These are phyloP conservation scores for Anneissia japonica DNA, from an alignment of 35 echinoderm and acorn worm species.

Conservation along the genomic window DNA sequence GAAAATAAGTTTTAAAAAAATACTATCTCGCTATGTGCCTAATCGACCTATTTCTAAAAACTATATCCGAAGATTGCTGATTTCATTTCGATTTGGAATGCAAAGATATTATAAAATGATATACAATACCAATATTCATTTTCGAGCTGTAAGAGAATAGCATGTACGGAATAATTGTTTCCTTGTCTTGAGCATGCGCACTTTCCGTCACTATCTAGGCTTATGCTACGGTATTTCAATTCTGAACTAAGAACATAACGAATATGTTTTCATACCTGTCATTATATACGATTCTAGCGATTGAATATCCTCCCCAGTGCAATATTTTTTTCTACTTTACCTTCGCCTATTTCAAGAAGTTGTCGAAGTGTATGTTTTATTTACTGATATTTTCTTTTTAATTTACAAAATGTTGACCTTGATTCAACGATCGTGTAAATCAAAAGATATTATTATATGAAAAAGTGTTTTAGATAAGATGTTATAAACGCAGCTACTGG, in stretches of 20 bases:
- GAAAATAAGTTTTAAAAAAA: neutral
- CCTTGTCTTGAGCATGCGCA: neutral
- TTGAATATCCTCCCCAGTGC: neutral
- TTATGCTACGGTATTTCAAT: neutral
- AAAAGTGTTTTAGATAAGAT: no score
- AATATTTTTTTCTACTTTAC: neutral
- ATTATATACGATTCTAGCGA: neutral
- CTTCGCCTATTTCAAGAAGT: neutral
- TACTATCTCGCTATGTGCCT: neutral
- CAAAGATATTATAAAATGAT: slow-evolving; percentile 2
- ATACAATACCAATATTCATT: neutral
- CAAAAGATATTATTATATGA: no score
- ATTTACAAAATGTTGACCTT: neutral
- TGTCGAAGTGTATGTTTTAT: neutral
- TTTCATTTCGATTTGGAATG: neutral
- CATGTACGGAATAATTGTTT: neutral
- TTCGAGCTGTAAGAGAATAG: neutral
- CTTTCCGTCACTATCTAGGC: neutral
- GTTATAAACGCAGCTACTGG: no score
- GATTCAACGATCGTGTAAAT: neutral
- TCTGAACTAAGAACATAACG: neutral
- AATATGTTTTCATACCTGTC: neutral
- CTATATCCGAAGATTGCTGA: neutral
- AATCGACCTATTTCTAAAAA: neutral
- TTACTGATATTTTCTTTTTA: neutral